phyloP scores from a whole-genome alignment of 2,113 vertebrate genomes.

The Stictonetta naevosa region DNA sequence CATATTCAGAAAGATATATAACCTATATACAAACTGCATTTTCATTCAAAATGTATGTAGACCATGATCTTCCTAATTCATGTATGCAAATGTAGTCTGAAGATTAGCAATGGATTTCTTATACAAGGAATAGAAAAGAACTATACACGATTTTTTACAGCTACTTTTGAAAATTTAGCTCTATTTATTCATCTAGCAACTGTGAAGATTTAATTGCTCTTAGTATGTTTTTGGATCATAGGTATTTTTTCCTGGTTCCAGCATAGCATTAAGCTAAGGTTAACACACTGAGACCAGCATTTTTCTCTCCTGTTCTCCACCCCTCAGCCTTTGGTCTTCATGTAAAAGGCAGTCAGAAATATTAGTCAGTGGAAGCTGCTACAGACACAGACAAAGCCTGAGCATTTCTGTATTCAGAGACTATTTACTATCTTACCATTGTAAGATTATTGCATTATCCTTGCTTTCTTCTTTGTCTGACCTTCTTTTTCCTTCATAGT shows the following conservation, averaged over 20 bases:
- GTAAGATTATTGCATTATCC: neutral
- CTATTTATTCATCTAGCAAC: neutral
- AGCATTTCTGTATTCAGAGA: neutral
- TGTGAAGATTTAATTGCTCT: neutral
- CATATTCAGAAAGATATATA: conserved; percentile 49
- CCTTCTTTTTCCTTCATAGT: neutral
- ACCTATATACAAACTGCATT: conserved; percentile 55
- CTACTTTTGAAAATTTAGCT: conserved; percentile 8
- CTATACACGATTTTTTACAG: neutral
- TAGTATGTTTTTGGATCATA: neutral
- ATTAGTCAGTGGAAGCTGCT: neutral
- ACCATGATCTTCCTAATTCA: conserved; percentile 9
- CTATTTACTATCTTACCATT: neutral
- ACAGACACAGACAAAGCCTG: neutral
- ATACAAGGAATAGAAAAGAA: neutral
- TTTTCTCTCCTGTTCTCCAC: neutral
- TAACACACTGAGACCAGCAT: neutral
- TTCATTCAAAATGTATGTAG: conserved; percentile 38
- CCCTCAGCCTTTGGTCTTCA: neutral
- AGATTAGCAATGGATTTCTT: conserved; percentile 40
- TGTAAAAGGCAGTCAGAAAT: neutral
- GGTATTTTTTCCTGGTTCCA: neutral
- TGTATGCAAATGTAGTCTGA: conserved; percentile 54
- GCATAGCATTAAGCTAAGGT: neutral
- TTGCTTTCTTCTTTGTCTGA: neutral